Evolutionary conservation across 2,888 invertebrate species (phyloP), one percentile per base, ranked within the genome.

Genomic region (Netelia virgata): DNA sequence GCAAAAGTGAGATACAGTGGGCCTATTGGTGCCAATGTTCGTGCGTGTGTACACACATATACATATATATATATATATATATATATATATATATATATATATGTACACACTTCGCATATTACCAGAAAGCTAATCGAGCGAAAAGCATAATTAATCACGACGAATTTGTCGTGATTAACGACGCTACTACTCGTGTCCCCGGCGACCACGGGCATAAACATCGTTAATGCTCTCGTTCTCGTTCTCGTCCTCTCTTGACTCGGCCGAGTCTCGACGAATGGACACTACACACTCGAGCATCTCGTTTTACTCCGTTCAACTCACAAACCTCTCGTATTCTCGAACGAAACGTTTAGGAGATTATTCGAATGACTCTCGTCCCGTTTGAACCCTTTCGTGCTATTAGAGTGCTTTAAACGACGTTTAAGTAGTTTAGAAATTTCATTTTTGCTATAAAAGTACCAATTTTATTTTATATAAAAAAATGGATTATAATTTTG

Each of bases 101-200:
- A 28, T 28, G 6, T 69, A 11, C 43, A 66, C 41, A 59, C 57
- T 43, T 66, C 23, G 64, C 66, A 85, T 78, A 69, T 66, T 88
- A 87, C 82, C 79, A 87, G 74, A 86, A 80, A 89, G 91, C 90
- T 91, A 91, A 91, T 91, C 91, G 89, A 87, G 88, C 89, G 89
- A 89, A 91, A 90, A 91, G 91, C 91, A 89, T 90, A 89, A 91
- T 92, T 92, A 91, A 92, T 92, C 92, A 91, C 89, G 82, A 83
- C 53, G 88, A 91, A 91, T 92, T 91, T 87, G 88, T 88, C 89
- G 88, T 92, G 91, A 92, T 92, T 90, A 92, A 91, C 89, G 90
- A 90, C 86, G 85, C 79, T 75, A 78, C 85, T 79, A 28, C 75
- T 53, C 84, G 82, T 88, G 88, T 87, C 88, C 87, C 88, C 83